Evolutionary conservation across 2,113 vertebrate genomes (phyloP).

Genomic region (Campylomormyrus numenius): DNA sequence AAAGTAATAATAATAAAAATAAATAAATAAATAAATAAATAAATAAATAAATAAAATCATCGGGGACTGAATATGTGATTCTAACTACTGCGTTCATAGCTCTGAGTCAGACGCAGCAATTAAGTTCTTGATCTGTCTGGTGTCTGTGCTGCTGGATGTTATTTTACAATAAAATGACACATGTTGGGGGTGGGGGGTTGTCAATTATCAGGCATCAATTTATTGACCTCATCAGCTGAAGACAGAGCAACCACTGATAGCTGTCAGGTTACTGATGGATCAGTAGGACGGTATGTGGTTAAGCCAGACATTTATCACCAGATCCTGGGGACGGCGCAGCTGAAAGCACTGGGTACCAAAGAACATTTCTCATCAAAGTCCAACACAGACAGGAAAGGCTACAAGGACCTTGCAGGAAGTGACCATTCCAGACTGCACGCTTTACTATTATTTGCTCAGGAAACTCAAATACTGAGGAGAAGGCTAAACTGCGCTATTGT

Average conservation of each 20-base stretch:
- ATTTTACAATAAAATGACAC: background rate
- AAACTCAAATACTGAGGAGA: conserved; percentile 25
- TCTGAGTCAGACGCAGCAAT: background rate
- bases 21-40: too few relatives aligned
- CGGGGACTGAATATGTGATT: background rate
- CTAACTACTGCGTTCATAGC: background rate
- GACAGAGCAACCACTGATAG: background rate
- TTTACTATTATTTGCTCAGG: conserved; percentile 36
- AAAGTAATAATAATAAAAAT: too few relatives aligned
- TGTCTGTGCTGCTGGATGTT: background rate
- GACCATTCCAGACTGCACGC: conserved; percentile 27
- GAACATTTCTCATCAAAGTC: conserved; percentile 22
- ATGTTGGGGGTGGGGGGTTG: background rate
- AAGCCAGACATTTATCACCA: background rate
- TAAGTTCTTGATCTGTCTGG: background rate
- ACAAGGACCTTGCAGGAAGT: conserved; percentile 25
- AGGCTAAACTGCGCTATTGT: conserved; percentile 45
- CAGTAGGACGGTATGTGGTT: background rate
- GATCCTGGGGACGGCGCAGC: background rate
- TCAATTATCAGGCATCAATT: background rate
- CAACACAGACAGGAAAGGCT: conserved; percentile 33
- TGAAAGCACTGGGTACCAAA: conserved; percentile 4
- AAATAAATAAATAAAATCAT: background rate
- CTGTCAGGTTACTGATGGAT: background rate
- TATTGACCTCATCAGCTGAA: background rate